Percentiles rank a stretch among this genome's conserved stretches.
Evolutionary conservation across 2,113 vertebrate species (phyloP).

Genomic region (Tinamus guttatus): DNA sequence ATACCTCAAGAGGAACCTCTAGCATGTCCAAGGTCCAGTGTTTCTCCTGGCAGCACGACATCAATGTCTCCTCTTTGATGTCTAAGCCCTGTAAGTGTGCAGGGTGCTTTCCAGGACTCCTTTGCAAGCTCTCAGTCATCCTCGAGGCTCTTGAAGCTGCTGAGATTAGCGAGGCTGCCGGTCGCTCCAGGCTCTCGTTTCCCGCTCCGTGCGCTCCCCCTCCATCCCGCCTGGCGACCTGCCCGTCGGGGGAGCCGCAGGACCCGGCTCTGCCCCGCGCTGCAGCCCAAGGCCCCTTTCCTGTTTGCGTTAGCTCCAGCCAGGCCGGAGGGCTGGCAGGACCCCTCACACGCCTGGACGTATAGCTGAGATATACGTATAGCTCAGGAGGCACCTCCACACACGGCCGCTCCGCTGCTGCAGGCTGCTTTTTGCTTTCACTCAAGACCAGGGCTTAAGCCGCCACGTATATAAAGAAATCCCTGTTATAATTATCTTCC

Average conservation of each 20-base stretch:
- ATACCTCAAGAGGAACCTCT: not conserved
- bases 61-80: not conserved
- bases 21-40: not conserved
- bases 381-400: not conserved
- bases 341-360: not conserved
- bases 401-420: not conserved
- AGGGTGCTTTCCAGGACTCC: not conserved
- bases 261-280: not conserved
- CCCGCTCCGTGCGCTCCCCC: not conserved
- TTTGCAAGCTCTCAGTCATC: not conserved
- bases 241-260: not conserved
- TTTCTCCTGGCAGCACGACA: not conserved
- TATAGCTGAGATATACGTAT: rapidly evolving
- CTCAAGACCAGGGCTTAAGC: not conserved
- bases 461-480: conserved; percentile 75
- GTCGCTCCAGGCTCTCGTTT: not conserved
- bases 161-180: not conserved
- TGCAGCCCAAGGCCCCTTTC: not conserved
- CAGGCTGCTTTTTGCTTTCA: not conserved
- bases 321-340: not conserved
- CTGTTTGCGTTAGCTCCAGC: not conserved
- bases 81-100: not conserved
- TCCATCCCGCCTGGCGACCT: not conserved
- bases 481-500: conserved; percentile 61
- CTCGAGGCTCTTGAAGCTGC: not conserved